These are phyloP conservation scores for Nomada ferruginata DNA, from an alignment of 2,888 invertebrate genomes.

Conservation along the genomic window DNA sequence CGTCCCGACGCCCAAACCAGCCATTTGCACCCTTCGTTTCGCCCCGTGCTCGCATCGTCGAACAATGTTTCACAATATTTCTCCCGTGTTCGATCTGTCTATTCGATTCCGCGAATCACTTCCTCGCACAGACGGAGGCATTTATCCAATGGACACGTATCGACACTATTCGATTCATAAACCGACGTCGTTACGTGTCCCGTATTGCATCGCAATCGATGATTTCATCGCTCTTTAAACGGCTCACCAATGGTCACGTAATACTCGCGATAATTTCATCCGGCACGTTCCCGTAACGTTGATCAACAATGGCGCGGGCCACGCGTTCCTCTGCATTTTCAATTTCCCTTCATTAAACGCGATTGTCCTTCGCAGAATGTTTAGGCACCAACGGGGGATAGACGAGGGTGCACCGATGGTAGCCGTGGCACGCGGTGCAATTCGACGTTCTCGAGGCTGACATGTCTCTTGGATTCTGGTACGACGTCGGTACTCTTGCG, in stretches of 20 bases:
- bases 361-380: slow-evolving; percentile 67
- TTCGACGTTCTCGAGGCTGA: slow-evolving; percentile 50
- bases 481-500: slow-evolving; percentile 59
- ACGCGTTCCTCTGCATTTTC: slow-evolving; percentile 62
- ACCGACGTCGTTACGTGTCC: neutral
- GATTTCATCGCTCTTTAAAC: slow-evolving; percentile 7
- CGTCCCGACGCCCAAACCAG: neutral
- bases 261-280: slow-evolving; percentile 41
- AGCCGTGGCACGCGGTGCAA: slow-evolving; percentile 60
- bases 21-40: neutral
- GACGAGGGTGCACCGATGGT: slow-evolving; percentile 46
- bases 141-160: neutral
- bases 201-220: no score
- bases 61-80: neutral
- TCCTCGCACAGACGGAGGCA: neutral
- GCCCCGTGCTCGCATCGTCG: neutral
- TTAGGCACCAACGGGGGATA: slow-evolving; percentile 43
- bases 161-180: slow-evolving; percentile 14
- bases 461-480: slow-evolving; percentile 69
- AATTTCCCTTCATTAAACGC: slow-evolving; percentile 67
- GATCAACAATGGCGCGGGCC: slow-evolving; percentile 36
- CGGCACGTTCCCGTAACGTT: slow-evolving; percentile 31
- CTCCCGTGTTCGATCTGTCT: neutral
- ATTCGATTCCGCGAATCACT: neutral
- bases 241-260: slow-evolving; percentile 39